phyloP scores from a whole-genome alignment of 2,797 vertebrate species.

The Sphenodon punctatus region DNA sequence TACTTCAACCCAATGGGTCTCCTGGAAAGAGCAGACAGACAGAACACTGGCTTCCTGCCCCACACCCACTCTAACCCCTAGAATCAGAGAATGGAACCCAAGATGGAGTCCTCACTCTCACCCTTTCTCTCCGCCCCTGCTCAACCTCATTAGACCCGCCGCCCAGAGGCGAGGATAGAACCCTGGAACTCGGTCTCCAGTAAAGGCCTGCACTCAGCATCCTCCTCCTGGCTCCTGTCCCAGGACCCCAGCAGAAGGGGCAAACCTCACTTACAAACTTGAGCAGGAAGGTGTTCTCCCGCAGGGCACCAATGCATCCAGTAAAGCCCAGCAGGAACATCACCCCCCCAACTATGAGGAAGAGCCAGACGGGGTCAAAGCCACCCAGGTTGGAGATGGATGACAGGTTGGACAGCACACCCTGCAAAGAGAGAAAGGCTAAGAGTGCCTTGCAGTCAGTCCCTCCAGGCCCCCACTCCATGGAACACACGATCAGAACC shows the following conservation, averaged over 20 bases:
- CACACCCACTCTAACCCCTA: neutral
- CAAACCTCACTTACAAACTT: constrained; percentile 86
- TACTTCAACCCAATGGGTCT: too few species aligned
- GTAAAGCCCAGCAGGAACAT: constrained; percentile 94
- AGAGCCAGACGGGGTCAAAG: constrained; percentile 94
- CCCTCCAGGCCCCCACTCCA: too few species aligned
- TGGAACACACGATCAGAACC: too few species aligned
- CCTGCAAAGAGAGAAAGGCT: constrained; percentile 68
- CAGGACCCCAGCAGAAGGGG: neutral
- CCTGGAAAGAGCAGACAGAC: too few species aligned
- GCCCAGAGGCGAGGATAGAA: too few species aligned
- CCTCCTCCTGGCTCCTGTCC: neutral
- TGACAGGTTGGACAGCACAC: constrained; percentile 90
- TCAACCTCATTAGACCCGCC: too few species aligned
- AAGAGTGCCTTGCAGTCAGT: too few species aligned
- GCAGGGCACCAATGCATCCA: constrained; percentile 89
- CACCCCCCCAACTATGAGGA: constrained; percentile 89
- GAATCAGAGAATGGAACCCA: too few species aligned
- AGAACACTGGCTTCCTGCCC: too few species aligned
- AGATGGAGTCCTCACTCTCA: too few species aligned
- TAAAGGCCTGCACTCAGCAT: neutral
- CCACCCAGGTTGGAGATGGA: constrained; percentile 92
- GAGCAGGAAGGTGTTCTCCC: constrained; percentile 91
- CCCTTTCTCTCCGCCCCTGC: too few species aligned
- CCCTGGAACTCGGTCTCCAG: neutral